A percentile compares a stretch with the other conserved stretches of the same genome.
phyloP scores from a whole-genome alignment of 2,888 invertebrate genomes.

The Nemapogon koenigi region DNA sequence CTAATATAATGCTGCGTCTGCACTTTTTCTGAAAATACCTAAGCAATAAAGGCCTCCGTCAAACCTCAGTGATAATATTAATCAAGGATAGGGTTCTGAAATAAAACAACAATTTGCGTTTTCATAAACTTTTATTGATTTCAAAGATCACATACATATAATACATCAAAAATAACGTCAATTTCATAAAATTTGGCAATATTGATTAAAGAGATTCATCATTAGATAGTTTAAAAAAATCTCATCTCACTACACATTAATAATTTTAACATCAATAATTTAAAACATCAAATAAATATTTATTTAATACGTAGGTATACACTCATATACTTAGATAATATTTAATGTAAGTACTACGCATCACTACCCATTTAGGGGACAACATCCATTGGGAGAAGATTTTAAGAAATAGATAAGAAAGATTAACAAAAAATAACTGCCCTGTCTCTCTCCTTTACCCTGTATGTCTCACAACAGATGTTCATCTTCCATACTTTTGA shows the following conservation, averaged over 20 bases:
- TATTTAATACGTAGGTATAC: slow-evolving; percentile 6
- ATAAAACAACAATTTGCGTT: slow-evolving; percentile 5
- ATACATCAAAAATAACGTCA: no score
- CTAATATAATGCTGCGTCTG: no score
- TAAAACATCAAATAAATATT: slow-evolving; percentile 12
- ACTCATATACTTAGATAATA: not conserved
- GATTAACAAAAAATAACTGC: slow-evolving; percentile 20
- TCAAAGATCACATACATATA: slow-evolving; percentile 1
- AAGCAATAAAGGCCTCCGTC: no score
- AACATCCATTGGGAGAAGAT: slow-evolving; percentile 37
- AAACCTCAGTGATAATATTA: no score
- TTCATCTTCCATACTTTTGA: slow-evolving; percentile 24
- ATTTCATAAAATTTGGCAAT: slow-evolving; percentile 6
- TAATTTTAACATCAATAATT: slow-evolving; percentile 37
- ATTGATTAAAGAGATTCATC: slow-evolving; percentile 4
- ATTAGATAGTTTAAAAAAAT: slow-evolving; percentile 4
- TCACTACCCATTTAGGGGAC: slow-evolving; percentile 33
- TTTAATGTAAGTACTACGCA: slow-evolving; percentile 13
- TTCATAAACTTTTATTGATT: slow-evolving; percentile 4
- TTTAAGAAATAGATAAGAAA: slow-evolving; percentile 26
- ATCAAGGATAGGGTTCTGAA: no score
- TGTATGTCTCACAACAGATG: slow-evolving; percentile 50
- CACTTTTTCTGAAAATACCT: no score
- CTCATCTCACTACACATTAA: slow-evolving; percentile 6
- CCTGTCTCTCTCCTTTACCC: slow-evolving; percentile 43